phyloP scores from a whole-genome alignment of 2,888 invertebrate species.

The Meta bourneti region DNA sequence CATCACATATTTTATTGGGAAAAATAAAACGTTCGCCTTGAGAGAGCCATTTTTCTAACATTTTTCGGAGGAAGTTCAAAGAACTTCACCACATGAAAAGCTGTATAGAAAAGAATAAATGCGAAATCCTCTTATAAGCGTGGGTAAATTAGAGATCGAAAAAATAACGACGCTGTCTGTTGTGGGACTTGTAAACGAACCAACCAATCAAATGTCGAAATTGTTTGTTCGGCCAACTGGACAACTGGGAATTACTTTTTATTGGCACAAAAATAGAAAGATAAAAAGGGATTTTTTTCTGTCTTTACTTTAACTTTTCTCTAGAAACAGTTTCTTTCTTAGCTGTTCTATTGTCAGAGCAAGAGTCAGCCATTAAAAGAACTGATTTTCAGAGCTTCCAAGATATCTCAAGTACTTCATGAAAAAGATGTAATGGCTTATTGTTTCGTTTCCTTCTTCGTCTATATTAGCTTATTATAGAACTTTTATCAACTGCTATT shows the following conservation, averaged over 20 bases:
- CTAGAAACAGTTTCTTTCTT: background rate
- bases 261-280: background rate
- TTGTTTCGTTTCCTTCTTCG: too few species aligned
- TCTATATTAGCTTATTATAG: too few species aligned
- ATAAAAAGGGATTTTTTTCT: background rate
- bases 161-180: conserved; percentile 21
- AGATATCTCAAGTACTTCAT: background rate
- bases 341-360: background rate
- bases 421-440: background rate
- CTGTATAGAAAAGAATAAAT: background rate
- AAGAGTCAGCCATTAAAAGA: background rate
- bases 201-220: conserved; percentile 49
- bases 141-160: background rate
- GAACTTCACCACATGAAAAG: background rate
- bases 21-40: background rate
- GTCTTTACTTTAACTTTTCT: background rate
- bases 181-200: conserved; percentile 39
- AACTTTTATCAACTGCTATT: too few species aligned
- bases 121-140: background rate
- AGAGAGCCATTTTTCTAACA: background rate
- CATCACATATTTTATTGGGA: background rate
- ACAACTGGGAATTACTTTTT: conserved; percentile 45
- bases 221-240: conserved; percentile 45
- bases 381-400: background rate
- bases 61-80: background rate